Evolutionary conservation across 2,797 vertebrate genomes (phyloP), one percentile per base, ranked within the genome.

Genomic region (Danio jaintianensis): DNA sequence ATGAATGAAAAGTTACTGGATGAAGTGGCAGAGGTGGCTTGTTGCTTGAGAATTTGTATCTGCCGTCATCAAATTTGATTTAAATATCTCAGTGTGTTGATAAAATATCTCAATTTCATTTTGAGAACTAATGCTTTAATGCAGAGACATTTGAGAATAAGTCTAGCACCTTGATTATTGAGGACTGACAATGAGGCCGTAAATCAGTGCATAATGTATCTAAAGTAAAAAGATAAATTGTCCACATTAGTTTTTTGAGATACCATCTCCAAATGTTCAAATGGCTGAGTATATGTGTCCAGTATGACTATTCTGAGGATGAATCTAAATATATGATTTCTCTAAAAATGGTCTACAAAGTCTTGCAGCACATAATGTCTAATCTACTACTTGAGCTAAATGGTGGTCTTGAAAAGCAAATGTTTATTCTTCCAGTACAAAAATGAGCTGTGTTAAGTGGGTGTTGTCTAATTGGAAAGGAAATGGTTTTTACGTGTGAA

Each of bases 391-490:
- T 12, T 12, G 8, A 43, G 12, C 9, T n/a, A 29, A 47, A 36
- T 47, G 13, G 7, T 7, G 29, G 29, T 52, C 59, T 63, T 50
- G 0, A 36, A 36, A 56, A 56, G 38, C 56, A 48, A 12, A 53
- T 43, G 61, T 64, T 66, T 66, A 66, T 18, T 36, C 9, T 22
- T 11, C 2, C 36, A 53, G 36, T 22, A 42, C 4, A 16, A 48
- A 5, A 48, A 29, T 18, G 22, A 2, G 66, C 43, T 13, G 29
- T 40, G 13, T 48, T 29, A 18, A 20, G 15, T 71, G 78, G 77
- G 58, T 62, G 70, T 71, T 75, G 68, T 38, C 22, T 58, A 71
- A 52, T 71, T 29, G 47, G n/a, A 63, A 59, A 59, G 80, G 80
- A 77, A 77, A 72, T 64, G 40, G 13, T 64, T 29, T 64, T 71